Evolutionary conservation across 64 coral and sea anemone genomes (phyloP), one percentile per base, ranked within the genome.

Genomic region (Porites australiensis): DNA sequence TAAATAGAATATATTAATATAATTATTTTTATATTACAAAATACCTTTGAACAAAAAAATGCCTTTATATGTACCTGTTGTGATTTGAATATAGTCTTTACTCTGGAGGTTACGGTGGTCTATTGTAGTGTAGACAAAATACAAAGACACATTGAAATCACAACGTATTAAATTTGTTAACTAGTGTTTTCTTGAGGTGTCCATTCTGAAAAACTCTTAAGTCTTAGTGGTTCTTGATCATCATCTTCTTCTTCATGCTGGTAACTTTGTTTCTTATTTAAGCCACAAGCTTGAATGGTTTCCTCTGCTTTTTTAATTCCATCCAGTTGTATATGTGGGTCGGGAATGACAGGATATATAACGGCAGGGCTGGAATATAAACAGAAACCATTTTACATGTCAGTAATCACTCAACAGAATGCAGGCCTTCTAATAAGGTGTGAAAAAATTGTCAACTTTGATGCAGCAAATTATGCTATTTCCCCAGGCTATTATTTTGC

Each of bases 321-420:
- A 89, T 84, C 57, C 46, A 72, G 27, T 37, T 37, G 27, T 37
- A 37, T n/a, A 74, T 82, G 63, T 13, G 53, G 58, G 21, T 89
- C 87, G 57, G 79, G 53, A 66, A 94, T 82, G 19, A 87, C 92
- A 58, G 92, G 92, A 68, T 82, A 89, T 19, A 94, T 37, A 23
- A 94, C 58, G 12, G 92, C 92, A 65, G 92, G 92, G n/a, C 92
- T 94, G 51, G 21, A 77, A 77, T 37, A 49, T 45, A 5, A 67
- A 54, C 5, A 18, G 51, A 51, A 77, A 51, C 55, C 14, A 44
- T 55, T 55, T 37, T 37, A 37, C 27, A 37, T 37, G 27, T 37
- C 27, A 37, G 27, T 37, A 37, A 37, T 1, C 27, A 37, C 27
- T 37, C 27, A 37, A 37, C 27, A 37, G 27, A 37, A 37, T 37